Base-by-base conservation (phyloP, 2,888 invertebrate genomes). In the Acronicta aceris region DNA sequence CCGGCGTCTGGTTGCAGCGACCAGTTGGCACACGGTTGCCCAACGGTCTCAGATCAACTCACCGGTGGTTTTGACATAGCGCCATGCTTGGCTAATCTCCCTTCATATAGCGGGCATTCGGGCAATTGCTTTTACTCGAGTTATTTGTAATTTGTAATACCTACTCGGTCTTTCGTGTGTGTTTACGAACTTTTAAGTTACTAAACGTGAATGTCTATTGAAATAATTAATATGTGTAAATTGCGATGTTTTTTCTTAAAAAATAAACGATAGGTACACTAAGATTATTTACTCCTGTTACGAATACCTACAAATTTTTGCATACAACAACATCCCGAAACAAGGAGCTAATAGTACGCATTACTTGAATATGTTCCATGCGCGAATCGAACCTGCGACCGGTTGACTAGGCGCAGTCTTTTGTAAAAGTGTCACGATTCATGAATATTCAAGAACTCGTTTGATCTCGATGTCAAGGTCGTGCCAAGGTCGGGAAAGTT, bases 21-120 rank as follows among this genome's bases (percentile, higher is more conserved):
- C 30, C 54, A 53, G 51, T 71, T 65, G 65, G 41, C 41, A 10
- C 70, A 52, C 17, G 40, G 25, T 71, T 70, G 57, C 67, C 27
- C 52, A 71, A 71, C 58, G 12, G 9, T 45, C 53, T 52, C 66
- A 64, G 70, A 63, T 65, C 47, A 59, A 59, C 60, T 61, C 17
- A 8, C 30, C 48, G 2, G 12, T 8, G 7, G 54, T 76, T 76
- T 66, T 62, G 73, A 64, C 76, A 75, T 38, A 75, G 55, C 49
- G 58, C 59, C 47, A 21, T 17, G 38, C 62, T 75, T 75, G 73
- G 73, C 64, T 73, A 76, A 75, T 75, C 55, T 51, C 57, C 65
- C 69, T 71, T 64, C 58, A 5, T 45, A 27, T 17, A 16, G 45
- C 15, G 25, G 54, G 36, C 7, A 48, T 48, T 59, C 9, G 9